Base-by-base conservation (phyloP, 2,888 invertebrate species). In the Agrilus mali region DNA sequence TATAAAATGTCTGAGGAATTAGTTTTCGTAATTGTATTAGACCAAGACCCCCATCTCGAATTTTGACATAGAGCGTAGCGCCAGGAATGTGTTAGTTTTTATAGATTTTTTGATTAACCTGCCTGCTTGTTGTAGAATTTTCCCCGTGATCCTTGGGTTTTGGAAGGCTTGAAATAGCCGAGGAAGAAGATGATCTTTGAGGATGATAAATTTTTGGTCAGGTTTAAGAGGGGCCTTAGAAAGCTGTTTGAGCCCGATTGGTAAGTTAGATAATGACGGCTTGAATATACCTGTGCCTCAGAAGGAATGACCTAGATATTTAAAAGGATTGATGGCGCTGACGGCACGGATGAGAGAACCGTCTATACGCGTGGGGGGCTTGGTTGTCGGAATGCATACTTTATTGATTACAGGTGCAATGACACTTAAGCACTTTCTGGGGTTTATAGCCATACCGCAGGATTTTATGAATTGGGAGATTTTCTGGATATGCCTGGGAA, bases 191-290 rank as follows among this genome's bases (percentile, higher is more conserved):
- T 59, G 53, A 3, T 47, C 44, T 22, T 59, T 53, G 4, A 67
- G 32, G 0, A 64, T 37, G 15, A 50, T 46, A 0, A 65, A 27
- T 41, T 63, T 56, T 47, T 68, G 67, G 36, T 63, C 59, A 0
- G 66, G 67, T 43, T 66, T 65, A 1, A 67, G 50, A 0, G 64
- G 60, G 0, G 62, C 58, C 37, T 44, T 42, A 4, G 47, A 43
- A 33, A 63, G 44, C 36, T 53, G 53, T 1, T 47, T 33, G 4
- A 66, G 44, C 38, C 53, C 54, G 1, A 22, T 35, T 16, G 41
- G 45, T 1, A 46, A 39, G 33, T 42, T 47, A 22, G 10, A 1
- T 1, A 44, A 8, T 6, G 39, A 35, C 1, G 47, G 49, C 56
- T 49, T n/a, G n/a, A n/a, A n/a, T n/a, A n/a, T n/a, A n/a, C n/a